A percentile compares a stretch with the other conserved stretches of the same genome.
Conservation (phyloP, 2,113 vertebrate genomes). For the Collichthys lucidus region DNA sequence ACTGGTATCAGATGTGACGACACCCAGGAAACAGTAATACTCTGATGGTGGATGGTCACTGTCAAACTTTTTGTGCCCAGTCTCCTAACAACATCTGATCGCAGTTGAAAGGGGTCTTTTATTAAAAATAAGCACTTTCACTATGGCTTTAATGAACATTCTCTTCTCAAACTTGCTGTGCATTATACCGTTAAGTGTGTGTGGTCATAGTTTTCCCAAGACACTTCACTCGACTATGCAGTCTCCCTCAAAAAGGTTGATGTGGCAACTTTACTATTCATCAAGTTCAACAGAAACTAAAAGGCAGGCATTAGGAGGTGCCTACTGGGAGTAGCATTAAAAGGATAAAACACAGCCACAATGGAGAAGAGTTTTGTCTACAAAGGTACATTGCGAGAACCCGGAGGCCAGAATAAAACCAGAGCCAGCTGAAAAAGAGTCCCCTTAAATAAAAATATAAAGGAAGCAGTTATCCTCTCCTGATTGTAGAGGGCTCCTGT, state of each 20-base stretch:
- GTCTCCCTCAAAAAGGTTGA: slow-evolving; percentile 63
- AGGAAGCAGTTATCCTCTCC: slow-evolving; percentile 35
- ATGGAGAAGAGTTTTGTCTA: slow-evolving; percentile 70
- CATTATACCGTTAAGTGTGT: slow-evolving; percentile 26
- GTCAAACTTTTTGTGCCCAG: slow-evolving; percentile 16
- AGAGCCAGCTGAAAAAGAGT: slow-evolving; percentile 57
- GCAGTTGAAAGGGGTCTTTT: slow-evolving; percentile 21
- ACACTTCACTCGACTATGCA: slow-evolving; percentile 30
- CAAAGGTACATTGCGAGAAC: slow-evolving; percentile 65
- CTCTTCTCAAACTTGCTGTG: slow-evolving; percentile 15
- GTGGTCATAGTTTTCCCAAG: slow-evolving; percentile 43
- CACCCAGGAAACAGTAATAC: slow-evolving; percentile 3
- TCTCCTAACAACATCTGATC: slow-evolving; percentile 22
- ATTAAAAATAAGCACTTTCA: slow-evolving; percentile 38
- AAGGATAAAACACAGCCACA: slow-evolving; percentile 64
- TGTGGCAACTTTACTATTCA: slow-evolving; percentile 56
- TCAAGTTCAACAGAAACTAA: slow-evolving; percentile 58
- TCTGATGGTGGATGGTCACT: slow-evolving; percentile 2
- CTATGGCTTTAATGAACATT: slow-evolving; percentile 29
- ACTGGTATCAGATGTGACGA: not conserved
- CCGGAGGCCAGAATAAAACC: slow-evolving; percentile 65
- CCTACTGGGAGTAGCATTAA: slow-evolving; percentile 65
- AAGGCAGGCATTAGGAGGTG: slow-evolving; percentile 59
- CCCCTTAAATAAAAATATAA: slow-evolving; percentile 49
- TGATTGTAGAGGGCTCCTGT: slow-evolving; percentile 44